Evolutionary conservation across 2,113 vertebrate genomes (phyloP).

Genomic region (Ictidomys tridecemlineatus): DNA sequence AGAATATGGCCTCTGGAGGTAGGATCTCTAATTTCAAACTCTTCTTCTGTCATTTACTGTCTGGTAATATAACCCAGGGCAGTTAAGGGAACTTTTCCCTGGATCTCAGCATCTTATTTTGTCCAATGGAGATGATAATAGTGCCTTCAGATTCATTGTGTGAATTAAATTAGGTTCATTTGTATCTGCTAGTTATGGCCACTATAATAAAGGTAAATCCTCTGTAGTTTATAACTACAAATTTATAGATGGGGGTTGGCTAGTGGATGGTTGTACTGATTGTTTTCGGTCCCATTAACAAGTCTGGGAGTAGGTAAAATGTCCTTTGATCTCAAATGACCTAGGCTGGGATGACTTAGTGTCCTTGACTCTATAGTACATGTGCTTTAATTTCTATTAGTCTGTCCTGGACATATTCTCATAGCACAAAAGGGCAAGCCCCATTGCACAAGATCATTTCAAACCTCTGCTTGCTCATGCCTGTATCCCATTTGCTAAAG

Average conservation of each 20-base stretch:
- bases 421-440: background rate
- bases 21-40: conserved; percentile 42
- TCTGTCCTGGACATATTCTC: background rate
- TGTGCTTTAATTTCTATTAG: background rate
- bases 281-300: background rate
- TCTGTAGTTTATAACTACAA: background rate
- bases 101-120: conserved; percentile 32
- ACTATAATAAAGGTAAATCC: background rate
- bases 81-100: conserved; percentile 41
- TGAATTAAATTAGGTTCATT: conserved; percentile 6
- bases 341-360: background rate
- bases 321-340: background rate
- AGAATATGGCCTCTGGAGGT: conserved; percentile 34
- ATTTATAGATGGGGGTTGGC: background rate
- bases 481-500: conserved; percentile 19
- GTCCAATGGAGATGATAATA: background rate
- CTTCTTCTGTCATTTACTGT: conserved; percentile 40
- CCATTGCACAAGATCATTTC: background rate
- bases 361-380: background rate
- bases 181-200: background rate
- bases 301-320: background rate
- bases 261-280: background rate
- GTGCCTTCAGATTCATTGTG: background rate
- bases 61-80: conserved; percentile 29
- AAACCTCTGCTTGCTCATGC: background rate